These are phyloP conservation scores for Oenanthe oenanthe DNA, from an alignment of 2,113 vertebrate genomes.

Conservation along the genomic window DNA sequence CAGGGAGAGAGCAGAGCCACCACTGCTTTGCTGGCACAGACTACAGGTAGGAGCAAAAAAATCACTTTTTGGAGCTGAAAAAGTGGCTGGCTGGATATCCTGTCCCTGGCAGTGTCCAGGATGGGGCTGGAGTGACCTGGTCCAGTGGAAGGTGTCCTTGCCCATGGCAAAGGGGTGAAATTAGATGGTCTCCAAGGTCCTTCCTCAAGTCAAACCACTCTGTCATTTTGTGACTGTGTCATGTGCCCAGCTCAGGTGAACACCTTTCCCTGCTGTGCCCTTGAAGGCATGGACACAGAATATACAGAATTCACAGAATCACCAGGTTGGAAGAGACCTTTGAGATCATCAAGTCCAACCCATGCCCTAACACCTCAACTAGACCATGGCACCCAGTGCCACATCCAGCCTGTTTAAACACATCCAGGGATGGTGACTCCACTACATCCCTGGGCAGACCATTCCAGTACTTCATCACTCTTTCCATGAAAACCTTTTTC, in stretches of 20 bases:
- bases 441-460: no score
- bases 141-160: background rate
- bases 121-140: background rate
- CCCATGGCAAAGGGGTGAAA: accelerated
- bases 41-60: background rate
- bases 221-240: background rate
- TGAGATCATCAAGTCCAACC: no score
- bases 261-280: accelerated
- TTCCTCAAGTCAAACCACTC: background rate
- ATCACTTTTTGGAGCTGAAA: background rate
- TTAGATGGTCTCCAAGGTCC: accelerated
- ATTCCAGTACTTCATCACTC: no score
- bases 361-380: no score
- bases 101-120: background rate
- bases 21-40: accelerated
- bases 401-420: no score
- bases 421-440: no score
- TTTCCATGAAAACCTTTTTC: no score
- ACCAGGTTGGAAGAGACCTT: no score
- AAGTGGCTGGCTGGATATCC: background rate
- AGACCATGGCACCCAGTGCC: no score
- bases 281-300: no score
- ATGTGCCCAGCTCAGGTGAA: background rate
- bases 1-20: background rate
- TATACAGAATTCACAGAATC: no score